Evolutionary conservation across 2,888 invertebrate genomes (phyloP).

Genomic region (Phengaris alcon): DNA sequence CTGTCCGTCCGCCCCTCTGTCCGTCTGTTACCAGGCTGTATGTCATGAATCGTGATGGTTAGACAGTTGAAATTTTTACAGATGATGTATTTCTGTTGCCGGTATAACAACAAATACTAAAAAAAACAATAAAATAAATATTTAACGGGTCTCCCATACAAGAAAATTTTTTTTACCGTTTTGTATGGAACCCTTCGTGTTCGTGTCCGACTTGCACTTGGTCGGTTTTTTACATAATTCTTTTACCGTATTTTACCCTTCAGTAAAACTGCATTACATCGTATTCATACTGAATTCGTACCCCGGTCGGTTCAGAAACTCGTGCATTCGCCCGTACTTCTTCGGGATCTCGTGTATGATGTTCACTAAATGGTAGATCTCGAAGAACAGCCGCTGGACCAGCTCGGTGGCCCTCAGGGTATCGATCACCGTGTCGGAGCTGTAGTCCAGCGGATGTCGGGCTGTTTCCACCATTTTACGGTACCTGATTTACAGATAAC

Average conservation of each 20-base stretch:
- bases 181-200: no score
- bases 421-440: constrained; percentile 36
- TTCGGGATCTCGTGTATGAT: constrained; percentile 52
- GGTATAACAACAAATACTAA: no score
- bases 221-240: no score
- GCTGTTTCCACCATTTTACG: constrained; percentile 45
- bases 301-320: neutral
- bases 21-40: no score
- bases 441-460: constrained; percentile 29
- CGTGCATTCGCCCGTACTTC: constrained; percentile 40
- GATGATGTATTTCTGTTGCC: no score
- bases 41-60: no score
- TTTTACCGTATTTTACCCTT: neutral
- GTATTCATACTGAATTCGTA: neutral
- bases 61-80: no score
- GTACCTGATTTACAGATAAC: constrained; percentile 43
- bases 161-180: no score
- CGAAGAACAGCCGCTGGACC: constrained; percentile 45
- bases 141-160: no score
- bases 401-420: constrained; percentile 39
- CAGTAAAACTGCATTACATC: neutral
- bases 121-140: no score
- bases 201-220: no score
- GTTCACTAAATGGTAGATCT: constrained; percentile 47
- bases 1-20: no score